phyloP scores from a whole-genome alignment of 1,140 invertebrate species.

The Gerris buenoi region DNA sequence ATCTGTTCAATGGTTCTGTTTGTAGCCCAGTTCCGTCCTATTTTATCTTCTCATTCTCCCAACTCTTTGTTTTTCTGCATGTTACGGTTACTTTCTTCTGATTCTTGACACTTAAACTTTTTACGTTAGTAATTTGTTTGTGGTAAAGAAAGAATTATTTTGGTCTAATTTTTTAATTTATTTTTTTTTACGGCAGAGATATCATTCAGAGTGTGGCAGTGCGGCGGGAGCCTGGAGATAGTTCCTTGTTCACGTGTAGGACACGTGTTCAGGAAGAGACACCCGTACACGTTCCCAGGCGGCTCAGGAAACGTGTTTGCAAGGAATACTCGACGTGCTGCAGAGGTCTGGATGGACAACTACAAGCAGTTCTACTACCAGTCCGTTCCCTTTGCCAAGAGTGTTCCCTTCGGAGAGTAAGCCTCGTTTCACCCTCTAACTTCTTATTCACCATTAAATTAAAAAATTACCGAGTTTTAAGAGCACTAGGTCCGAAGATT shows the following conservation, averaged over 20 bases:
- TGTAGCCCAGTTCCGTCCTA: no score
- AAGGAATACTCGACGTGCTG: conserved; percentile 67
- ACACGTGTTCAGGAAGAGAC: conserved; percentile 82
- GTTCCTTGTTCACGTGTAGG: conserved; percentile 84
- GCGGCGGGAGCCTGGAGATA: conserved; percentile 84
- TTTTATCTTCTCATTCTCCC: no score
- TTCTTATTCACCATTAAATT: no score
- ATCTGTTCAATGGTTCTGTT: no score
- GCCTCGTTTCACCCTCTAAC: conserved; percentile 28
- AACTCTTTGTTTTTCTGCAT: background rate
- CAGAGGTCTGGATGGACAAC: conserved; percentile 94
- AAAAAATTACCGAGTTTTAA: no score
- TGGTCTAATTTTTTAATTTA: background rate
- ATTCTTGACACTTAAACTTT: no score
- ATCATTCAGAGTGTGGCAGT: conserved; percentile 84
- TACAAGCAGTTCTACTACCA: conserved; percentile 86
- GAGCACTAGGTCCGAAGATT: no score
- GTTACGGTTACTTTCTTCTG: no score
- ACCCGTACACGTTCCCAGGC: conserved; percentile 89
- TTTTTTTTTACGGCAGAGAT: conserved; percentile 36
- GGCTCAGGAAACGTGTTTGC: conserved; percentile 82
- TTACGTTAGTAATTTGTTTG: no score
- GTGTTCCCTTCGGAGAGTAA: conserved; percentile 79
- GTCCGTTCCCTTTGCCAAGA: conserved; percentile 68
- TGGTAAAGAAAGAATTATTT: no score